A percentile compares a stretch with the other conserved stretches of the same genome.
phyloP scores from a whole-genome alignment of 2,888 invertebrate genomes.

The Limnephilus auricula region DNA sequence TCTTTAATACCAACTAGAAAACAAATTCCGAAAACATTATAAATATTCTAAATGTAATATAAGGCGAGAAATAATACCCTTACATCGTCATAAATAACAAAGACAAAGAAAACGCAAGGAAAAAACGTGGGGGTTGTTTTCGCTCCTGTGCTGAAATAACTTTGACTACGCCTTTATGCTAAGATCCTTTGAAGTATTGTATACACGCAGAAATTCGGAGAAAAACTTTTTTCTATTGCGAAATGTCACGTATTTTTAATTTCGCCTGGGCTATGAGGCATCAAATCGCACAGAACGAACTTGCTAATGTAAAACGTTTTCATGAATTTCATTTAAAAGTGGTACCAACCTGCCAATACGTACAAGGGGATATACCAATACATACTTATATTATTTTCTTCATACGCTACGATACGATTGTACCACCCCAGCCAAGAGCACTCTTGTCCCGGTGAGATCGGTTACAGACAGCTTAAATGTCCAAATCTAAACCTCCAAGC shows the following conservation, averaged over 20 bases:
- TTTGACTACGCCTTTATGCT: slow-evolving; percentile 29
- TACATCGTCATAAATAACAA: slow-evolving; percentile 28
- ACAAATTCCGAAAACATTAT: slow-evolving; percentile 5
- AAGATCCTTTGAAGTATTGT: slow-evolving; percentile 43
- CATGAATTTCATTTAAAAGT: slow-evolving; percentile 8
- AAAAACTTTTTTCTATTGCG: slow-evolving; percentile 18
- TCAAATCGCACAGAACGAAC: slow-evolving; percentile 16
- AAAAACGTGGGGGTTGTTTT: slow-evolving; percentile 28
- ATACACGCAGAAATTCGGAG: slow-evolving; percentile 2
- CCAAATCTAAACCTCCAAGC: too few species aligned
- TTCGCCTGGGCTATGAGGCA: slow-evolving; percentile 34
- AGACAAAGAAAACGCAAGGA: slow-evolving; percentile 41
- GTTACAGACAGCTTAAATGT: too few species aligned
- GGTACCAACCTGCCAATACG: background rate
- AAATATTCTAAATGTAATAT: background rate
- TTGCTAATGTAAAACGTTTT: slow-evolving; percentile 15
- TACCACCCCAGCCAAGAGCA: too few species aligned
- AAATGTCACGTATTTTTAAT: slow-evolving; percentile 38
- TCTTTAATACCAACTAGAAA: background rate
- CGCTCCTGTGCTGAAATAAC: background rate
- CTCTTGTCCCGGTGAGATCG: too few species aligned
- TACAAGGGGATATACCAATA: background rate
- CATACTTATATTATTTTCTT: background rate
- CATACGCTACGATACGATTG: too few species aligned
- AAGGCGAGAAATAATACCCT: background rate